Evolutionary conservation across 1,140 invertebrate genomes (phyloP), one percentile per base, ranked within the genome.

Genomic region (Hyposmocoma kahamanoa): DNA sequence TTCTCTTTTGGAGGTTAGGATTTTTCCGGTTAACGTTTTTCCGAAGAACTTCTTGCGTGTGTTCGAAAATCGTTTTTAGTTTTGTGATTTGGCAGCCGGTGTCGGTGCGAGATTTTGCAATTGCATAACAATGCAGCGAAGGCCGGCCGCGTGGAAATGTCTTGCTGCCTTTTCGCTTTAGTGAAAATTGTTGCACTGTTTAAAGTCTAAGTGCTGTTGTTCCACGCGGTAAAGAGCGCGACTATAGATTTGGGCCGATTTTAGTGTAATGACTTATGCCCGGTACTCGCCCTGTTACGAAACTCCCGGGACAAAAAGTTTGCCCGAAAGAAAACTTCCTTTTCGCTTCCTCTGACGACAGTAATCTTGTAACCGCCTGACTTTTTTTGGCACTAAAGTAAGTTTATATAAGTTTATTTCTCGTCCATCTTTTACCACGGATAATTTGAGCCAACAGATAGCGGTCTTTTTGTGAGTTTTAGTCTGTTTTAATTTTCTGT

Each of bases 61-160:
- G 54, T 44, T 56, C 56, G 56, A 61, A 64, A 72, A 62, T 42
- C 58, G 26, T 10, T 48, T 41, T 50, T 53, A 47, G 54, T 54
- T 45, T 36, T 59, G 53, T 53, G 56, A 59, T 67, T 70, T 63
- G 65, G 65, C 61, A 60, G 54, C 53, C 59, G 54, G 53, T n/a
- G n/a, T 48, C 59, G 54, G 43, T 20, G 11, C 34, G 34, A 43
- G 53, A 56, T 58, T 67, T 53, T 64, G 68, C 61, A 72, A 67
- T 78, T 79, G 75, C 75, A 79, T 79, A 79, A 79, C 67, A 79
- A 71, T 76, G 72, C 75, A 76, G 53, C 53, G 66, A 64, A 67
- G 71, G 69, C 24, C 21, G 42, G 10, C 71, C 62, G 66, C 58
- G 58, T 57, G 67, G 71, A 74, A 74, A 76, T 70, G 62, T 72